These are phyloP conservation scores for Stichopus chloronotus DNA, from an alignment of 35 echinoderm and acorn worm species.

Conservation along the genomic window DNA sequence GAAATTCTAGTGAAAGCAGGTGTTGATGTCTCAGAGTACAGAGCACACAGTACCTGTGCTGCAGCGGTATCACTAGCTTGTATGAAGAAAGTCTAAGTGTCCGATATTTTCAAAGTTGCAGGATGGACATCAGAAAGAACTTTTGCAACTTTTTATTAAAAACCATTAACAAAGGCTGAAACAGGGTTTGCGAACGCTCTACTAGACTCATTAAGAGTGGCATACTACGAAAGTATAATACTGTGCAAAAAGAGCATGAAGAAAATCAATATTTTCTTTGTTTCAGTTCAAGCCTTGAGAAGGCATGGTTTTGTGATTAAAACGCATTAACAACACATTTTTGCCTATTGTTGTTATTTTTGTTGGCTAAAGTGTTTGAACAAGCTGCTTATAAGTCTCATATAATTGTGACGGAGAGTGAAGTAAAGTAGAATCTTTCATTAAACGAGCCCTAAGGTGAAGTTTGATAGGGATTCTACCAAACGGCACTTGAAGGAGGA, in stretches of 20 bases:
- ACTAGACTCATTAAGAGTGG: neutral
- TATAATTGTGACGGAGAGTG: neutral
- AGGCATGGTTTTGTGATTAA: neutral
- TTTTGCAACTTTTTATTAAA: neutral
- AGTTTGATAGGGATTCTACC: neutral
- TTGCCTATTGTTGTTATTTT: neutral
- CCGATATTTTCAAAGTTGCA: neutral
- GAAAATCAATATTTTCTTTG: neutral
- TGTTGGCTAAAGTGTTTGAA: neutral
- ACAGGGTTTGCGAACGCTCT: neutral
- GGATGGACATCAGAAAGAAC: neutral
- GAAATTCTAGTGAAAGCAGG: neutral
- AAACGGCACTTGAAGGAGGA: neutral
- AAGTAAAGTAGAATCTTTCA: neutral
- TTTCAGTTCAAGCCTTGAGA: constrained; percentile 6
- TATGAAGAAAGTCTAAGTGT: neutral
- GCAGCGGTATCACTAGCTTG: neutral
- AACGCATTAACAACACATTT: neutral
- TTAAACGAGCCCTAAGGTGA: neutral
- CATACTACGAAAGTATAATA: neutral
- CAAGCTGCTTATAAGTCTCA: neutral
- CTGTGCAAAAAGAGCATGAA: neutral
- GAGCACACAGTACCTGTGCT: neutral
- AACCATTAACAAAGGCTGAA: neutral
- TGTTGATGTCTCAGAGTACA: constrained; percentile 11